phyloP scores from a whole-genome alignment of 2,113 vertebrate species.

The Rhynchomys soricoides region DNA sequence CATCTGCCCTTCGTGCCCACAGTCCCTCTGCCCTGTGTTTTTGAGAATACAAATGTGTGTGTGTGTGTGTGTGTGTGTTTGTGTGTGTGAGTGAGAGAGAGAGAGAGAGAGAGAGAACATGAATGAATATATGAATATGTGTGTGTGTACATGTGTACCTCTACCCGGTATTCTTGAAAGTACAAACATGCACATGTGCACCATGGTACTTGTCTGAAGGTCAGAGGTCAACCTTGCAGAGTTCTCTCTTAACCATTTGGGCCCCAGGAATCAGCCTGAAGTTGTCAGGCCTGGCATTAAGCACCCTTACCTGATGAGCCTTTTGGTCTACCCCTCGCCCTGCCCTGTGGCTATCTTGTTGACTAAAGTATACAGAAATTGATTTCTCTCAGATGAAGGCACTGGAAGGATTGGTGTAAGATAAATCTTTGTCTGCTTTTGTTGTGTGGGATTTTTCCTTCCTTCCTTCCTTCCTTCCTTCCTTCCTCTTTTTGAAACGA shows the following conservation, averaged over 20 bases:
- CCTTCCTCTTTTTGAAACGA: background rate
- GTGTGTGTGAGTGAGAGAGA: background rate
- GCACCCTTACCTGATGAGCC: background rate
- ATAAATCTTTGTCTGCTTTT: background rate
- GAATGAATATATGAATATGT: background rate
- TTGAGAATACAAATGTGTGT: background rate
- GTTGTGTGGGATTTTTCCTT: background rate
- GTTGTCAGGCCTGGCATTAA: background rate
- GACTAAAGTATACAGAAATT: background rate
- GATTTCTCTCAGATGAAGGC: background rate
- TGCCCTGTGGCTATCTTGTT: background rate
- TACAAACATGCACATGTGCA: too few relatives aligned
- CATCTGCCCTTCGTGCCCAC: slow-evolving; percentile 43
- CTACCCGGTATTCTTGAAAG: too few relatives aligned
- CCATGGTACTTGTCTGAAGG: background rate
- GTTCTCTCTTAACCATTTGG: background rate
- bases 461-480: background rate
- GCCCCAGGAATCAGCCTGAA: background rate
- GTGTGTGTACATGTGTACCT: background rate
- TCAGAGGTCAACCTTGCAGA: background rate
- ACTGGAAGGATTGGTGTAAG: background rate
- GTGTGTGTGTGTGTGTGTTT: background rate
- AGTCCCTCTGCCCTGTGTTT: background rate
- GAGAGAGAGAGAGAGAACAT: too few relatives aligned
- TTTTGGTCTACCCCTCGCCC: background rate